Conservation (phyloP, 2,888 invertebrate genomes). For the Dasypogon diadema region DNA sequence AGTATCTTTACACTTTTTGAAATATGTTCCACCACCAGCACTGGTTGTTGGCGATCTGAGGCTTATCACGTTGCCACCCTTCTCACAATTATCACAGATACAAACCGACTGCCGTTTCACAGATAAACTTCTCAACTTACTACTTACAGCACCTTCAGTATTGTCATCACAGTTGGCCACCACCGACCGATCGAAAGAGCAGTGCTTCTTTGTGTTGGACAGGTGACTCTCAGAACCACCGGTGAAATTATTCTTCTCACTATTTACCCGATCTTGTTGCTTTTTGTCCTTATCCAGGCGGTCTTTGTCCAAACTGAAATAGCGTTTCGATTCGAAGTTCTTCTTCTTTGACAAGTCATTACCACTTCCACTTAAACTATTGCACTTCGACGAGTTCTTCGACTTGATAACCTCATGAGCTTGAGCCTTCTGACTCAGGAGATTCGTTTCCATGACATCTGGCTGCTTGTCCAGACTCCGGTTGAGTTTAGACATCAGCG, state of each 20-base stretch:
- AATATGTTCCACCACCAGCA: slow-evolving; percentile 52
- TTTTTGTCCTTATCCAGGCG: slow-evolving; percentile 54
- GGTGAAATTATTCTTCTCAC: slow-evolving; percentile 44
- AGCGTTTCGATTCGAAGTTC: slow-evolving; percentile 57
- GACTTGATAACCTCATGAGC: slow-evolving; percentile 46
- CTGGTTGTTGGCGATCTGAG: slow-evolving; percentile 51
- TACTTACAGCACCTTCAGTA: slow-evolving; percentile 36
- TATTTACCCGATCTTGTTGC: slow-evolving; percentile 16
- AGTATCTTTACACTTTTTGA: slow-evolving; percentile 12
- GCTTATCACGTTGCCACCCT: slow-evolving; percentile 53
- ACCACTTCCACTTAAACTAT: slow-evolving; percentile 58
- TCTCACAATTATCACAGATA: slow-evolving; percentile 60
- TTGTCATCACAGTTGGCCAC: slow-evolving; percentile 9
- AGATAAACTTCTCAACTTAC: slow-evolving; percentile 57
- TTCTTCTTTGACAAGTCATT: slow-evolving; percentile 57
- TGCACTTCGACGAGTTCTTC: slow-evolving; percentile 56
- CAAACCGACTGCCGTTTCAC: slow-evolving; percentile 55
- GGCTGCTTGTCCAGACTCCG: slow-evolving; percentile 57
- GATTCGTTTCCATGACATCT: slow-evolving; percentile 59
- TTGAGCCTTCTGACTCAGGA: not conserved
- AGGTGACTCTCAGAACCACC: slow-evolving; percentile 56
- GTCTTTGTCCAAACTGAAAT: slow-evolving; percentile 60
- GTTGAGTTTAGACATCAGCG: slow-evolving; percentile 57
- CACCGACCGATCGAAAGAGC: slow-evolving; percentile 58
- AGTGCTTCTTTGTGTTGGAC: slow-evolving; percentile 57